Evolutionary conservation across 2,797 vertebrate genomes (phyloP), one percentile per base, ranked within the genome.

Genomic region (Chelonia mydas): DNA sequence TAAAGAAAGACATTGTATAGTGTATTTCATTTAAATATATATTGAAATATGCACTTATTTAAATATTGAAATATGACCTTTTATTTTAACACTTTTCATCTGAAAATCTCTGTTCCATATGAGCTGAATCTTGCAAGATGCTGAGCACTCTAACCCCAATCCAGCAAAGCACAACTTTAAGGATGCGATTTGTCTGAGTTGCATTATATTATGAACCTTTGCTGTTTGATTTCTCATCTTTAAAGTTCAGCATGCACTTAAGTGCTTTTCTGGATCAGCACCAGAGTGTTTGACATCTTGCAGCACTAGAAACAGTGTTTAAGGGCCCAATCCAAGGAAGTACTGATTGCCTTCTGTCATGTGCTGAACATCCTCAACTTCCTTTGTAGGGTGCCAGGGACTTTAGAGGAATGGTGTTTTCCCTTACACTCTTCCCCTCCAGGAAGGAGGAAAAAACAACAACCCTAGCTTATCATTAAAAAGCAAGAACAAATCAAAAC

Each of bases 401-500:
- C 13, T 3, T n/a, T 49, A 37, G 3, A 57, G 13, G 21, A 57
- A 4, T 54, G 11, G 17, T 25, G 31, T 65, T 89, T 68, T 54
- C n/a, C 47, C 33, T 81, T 81, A 68, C 31, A 65, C 8, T 94
- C 55, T 90, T 80, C 85, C 92, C 93, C 91, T 83, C 84, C 59
- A 90, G 55, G 79, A 54, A 88, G 49, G 84, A 88, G 28, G 78
- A 49, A 68, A 91, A 94, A 54, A 23, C 54, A 54, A 53, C 23
- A 54, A 86, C 61, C 68, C 91, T 96, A 95, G 89, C 57, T 77
- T 83, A 33, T 91, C 93, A 76, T 97, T 93, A 84, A 27, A 92
- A 97, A 95, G 91, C 90, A 76, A 83, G 47, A 86, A 97, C 41
- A 95, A 96, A 87, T 92, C 90, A 93, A 91, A 86, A 61, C 65